Base-by-base conservation (phyloP, 2,113 vertebrate species). In the Eidolon helvum region DNA sequence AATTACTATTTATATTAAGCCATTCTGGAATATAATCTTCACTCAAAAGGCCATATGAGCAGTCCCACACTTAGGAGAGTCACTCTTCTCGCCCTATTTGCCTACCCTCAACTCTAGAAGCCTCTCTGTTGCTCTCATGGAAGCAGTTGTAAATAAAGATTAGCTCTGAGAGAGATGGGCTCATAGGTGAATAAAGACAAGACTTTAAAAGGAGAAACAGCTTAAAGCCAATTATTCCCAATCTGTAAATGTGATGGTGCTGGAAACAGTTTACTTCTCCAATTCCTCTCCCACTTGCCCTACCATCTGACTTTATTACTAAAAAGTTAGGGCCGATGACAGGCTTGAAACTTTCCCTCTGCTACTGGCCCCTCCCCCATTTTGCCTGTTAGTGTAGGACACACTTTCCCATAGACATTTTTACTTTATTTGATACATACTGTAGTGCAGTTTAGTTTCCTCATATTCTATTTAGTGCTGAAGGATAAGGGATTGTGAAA, bases 111-210 rank as follows among this genome's bases (percentile, higher is more conserved):
- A 74, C 33, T 38, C 45, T 57, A 79, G n/a, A 95, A 89, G 57
- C 26, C 28, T 95, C 83, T 93, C 38, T 55, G 12, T 45, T 77
- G 24, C 4, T 33, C 19, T 90, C 43, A 50, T 18, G 40, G 55
- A 55, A 91, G 12, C 55, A 88, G 18, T 63, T 50, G 91, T 33
- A 19, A 95, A 80, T 72, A 83, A 69, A 22, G 21, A 94, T 50
- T 65, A 82, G 59, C 24, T 89, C 16, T 89, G 45, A 77, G 40
- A 93, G 21, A 82, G 11, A 86, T 69, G 28, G 22, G 40, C 33
- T 89, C 61, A 18, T 68, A 91, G 68, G 40, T 75, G 8, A 93
- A 95, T n/a, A 69, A 66, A 94, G 30, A 55, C n/a, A 85, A 84
- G 50, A 55, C 38, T 24, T 91, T 38, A 83, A 88, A 88, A 61